phyloP scores from a whole-genome alignment of 1,140 invertebrate genomes.

The Drosophila mayri region DNA sequence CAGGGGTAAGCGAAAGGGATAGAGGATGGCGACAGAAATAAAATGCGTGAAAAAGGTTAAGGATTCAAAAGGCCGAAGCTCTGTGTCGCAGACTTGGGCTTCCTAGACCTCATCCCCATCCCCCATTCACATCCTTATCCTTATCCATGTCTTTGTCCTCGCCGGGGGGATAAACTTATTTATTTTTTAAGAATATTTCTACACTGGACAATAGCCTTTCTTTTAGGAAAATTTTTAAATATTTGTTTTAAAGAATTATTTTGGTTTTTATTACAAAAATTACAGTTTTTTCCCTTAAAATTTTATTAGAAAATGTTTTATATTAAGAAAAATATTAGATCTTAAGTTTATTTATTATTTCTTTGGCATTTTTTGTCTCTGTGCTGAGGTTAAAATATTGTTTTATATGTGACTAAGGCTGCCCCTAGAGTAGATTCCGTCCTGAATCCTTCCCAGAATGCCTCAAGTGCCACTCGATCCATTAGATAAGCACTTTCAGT shows the following conservation, averaged over 20 bases:
- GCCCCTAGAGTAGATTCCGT: neutral
- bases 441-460: constrained; percentile 3
- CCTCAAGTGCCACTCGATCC: constrained; percentile 23
- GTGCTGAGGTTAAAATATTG: constrained; percentile 4
- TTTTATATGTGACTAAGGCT: constrained; percentile 1
- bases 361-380: neutral
- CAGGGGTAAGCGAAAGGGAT: neutral
- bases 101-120: neutral
- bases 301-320: too few relatives aligned
- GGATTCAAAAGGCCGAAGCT: neutral
- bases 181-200: constrained; percentile 17
- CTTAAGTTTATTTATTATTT: neutral
- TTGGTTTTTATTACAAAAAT: too few relatives aligned
- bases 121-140: too few relatives aligned
- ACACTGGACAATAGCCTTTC: neutral
- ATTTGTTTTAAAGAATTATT: neutral
- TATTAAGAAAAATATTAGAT: too few relatives aligned
- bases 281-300: too few relatives aligned
- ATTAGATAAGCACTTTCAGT: constrained; percentile 27
- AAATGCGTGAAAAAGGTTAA: constrained; percentile 42
- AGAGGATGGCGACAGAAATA: constrained; percentile 1
- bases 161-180: constrained; percentile 16
- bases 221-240: neutral
- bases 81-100: neutral
- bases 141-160: neutral